These are phyloP conservation scores for Bucco capensis DNA, from an alignment of 2,113 vertebrate species.

Conservation along the genomic window DNA sequence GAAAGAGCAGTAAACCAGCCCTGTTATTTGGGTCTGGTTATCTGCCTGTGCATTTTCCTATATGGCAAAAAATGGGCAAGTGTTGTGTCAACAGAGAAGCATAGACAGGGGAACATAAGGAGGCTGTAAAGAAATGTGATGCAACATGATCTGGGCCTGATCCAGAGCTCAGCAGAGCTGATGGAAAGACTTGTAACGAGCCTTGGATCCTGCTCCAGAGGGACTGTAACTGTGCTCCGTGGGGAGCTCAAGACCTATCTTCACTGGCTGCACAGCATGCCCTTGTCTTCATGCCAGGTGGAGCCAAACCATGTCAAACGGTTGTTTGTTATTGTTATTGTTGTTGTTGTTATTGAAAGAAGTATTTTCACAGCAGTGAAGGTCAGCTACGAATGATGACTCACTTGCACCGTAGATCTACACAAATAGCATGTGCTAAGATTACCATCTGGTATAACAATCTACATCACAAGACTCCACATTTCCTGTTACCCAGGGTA, in stretches of 20 bases:
- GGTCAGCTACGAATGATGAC: slow-evolving; percentile 72
- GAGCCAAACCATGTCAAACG: background rate
- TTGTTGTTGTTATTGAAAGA: slow-evolving; percentile 51
- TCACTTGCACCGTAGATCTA: slow-evolving; percentile 74
- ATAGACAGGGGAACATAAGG: background rate
- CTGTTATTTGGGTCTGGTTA: background rate
- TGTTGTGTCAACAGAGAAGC: background rate
- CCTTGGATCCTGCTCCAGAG: background rate
- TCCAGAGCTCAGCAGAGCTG: slow-evolving; percentile 19
- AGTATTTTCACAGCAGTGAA: slow-evolving; percentile 68
- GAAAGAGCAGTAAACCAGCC: background rate
- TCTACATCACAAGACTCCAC: slow-evolving; percentile 83
- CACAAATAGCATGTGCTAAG: slow-evolving; percentile 80
- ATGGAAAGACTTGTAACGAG: slow-evolving; percentile 34
- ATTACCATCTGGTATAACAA: slow-evolving; percentile 85
- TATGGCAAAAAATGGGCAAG: background rate
- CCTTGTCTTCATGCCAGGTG: background rate
- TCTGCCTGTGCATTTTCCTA: background rate
- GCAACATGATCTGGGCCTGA: background rate
- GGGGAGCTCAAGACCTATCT: background rate
- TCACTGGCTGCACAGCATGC: background rate
- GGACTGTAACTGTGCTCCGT: background rate
- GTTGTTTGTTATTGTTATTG: slow-evolving; percentile 57
- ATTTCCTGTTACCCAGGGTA: slow-evolving; percentile 84
- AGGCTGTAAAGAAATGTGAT: slow-evolving; percentile 43